Conservation (phyloP, 2,113 vertebrate species). For the Xiphophorus maculatus region DNA sequence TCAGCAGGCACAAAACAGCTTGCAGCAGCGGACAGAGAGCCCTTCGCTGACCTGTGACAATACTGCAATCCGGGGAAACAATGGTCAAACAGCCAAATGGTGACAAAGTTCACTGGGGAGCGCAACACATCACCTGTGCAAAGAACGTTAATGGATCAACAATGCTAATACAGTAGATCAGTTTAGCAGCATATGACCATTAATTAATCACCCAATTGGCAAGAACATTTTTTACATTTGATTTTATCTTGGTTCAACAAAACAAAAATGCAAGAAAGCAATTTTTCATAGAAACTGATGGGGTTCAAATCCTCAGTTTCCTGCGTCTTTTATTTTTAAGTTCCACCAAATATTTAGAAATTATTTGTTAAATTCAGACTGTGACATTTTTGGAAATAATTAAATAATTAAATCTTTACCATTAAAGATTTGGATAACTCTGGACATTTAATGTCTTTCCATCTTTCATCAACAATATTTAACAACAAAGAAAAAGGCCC, state of each 20-base stretch:
- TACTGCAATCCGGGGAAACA: conserved; percentile 64
- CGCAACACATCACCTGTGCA: background rate
- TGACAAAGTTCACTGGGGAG: conserved; percentile 9
- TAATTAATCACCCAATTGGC: background rate
- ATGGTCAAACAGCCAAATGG: conserved; percentile 6
- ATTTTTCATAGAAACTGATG: background rate
- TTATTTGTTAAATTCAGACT: background rate
- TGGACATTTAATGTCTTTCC: too few relatives aligned
- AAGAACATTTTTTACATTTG: background rate
- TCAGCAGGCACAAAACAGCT: conserved; percentile 66
- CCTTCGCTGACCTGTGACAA: conserved; percentile 64
- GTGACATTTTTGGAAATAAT: too few relatives aligned
- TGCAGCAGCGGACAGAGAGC: conserved; percentile 56
- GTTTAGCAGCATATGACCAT: background rate
- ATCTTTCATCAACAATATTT: too few relatives aligned
- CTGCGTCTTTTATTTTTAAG: too few relatives aligned
- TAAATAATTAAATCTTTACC: too few relatives aligned
- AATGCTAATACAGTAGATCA: background rate
- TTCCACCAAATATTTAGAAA: background rate
- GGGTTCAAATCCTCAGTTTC: too few relatives aligned
- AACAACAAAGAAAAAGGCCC: too few relatives aligned
- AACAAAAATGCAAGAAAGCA: background rate
- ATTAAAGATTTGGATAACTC: too few relatives aligned
- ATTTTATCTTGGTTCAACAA: background rate
- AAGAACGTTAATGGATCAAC: background rate